phyloP scores from a whole-genome alignment of 2,888 invertebrate genomes.

The Bombylius discolor region DNA sequence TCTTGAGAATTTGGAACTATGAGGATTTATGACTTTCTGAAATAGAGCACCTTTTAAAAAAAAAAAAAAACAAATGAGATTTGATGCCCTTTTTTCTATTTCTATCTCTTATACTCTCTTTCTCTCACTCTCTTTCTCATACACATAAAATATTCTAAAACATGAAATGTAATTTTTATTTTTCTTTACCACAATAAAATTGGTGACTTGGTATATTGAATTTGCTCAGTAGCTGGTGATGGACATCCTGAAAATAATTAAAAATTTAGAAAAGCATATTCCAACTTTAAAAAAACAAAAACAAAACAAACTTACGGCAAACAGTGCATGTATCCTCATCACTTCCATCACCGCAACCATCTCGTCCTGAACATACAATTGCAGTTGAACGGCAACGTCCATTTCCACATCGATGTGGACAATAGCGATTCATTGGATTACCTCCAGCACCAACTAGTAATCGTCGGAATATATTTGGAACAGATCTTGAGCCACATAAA shows the following conservation, averaged over 20 bases:
- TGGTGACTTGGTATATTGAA: background rate
- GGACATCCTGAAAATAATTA: constrained; percentile 40
- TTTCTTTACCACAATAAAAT: background rate
- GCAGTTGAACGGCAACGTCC: constrained; percentile 80
- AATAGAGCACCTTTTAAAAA: background rate
- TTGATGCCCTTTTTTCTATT: background rate
- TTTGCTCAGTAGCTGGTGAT: constrained; percentile 25
- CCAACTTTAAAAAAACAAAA: too few relatives aligned
- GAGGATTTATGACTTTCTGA: constrained; percentile 4
- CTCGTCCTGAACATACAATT: constrained; percentile 77
- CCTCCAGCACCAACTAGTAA: constrained; percentile 22
- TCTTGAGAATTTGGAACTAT: constrained; percentile 3
- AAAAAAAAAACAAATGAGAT: too few relatives aligned
- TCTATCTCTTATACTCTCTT: too few relatives aligned
- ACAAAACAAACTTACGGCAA: constrained; percentile 57
- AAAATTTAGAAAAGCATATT: background rate
- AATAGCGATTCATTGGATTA: constrained; percentile 32
- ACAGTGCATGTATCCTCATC: constrained; percentile 75
- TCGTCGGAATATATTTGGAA: constrained; percentile 33
- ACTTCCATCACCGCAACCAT: constrained; percentile 83
- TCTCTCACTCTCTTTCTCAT: too few relatives aligned
- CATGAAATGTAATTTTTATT: background rate
- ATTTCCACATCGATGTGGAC: constrained; percentile 75
- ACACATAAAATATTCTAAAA: background rate
- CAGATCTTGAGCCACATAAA: constrained; percentile 46